Conservation (phyloP, 1,140 invertebrate species). For the Matsumurasca onukii region DNA sequence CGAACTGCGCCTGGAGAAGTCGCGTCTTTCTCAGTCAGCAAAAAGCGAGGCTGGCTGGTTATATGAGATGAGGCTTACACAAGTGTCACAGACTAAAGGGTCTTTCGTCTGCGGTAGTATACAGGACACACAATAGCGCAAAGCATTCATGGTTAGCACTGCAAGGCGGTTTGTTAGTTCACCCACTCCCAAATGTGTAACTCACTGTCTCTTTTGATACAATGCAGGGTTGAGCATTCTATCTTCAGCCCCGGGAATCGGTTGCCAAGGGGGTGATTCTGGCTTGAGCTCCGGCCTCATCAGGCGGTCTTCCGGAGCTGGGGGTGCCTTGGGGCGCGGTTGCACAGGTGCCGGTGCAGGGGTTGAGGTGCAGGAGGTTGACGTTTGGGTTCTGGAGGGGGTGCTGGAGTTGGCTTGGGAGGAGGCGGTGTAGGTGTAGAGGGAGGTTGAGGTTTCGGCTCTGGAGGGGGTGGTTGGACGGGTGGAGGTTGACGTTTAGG, state of each 20-base stretch:
- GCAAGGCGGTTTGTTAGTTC: too few relatives aligned
- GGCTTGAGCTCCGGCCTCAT: neutral
- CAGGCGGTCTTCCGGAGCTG: neutral
- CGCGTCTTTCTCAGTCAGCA: too few relatives aligned
- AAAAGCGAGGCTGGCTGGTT: too few relatives aligned
- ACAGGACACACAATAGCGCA: too few relatives aligned
- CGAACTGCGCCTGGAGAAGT: too few relatives aligned
- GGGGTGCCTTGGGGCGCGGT: constrained; percentile 3
- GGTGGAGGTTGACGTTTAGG: neutral
- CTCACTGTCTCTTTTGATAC: constrained; percentile 8
- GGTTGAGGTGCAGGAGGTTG: constrained; percentile 3
- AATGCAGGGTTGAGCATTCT: neutral
- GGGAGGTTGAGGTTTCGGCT: neutral
- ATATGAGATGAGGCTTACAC: too few relatives aligned
- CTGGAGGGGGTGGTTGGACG: neutral
- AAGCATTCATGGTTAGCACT: too few relatives aligned
- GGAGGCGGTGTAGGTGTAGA: constrained; percentile 5
- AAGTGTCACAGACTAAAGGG: too few relatives aligned
- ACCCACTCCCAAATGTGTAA: too few relatives aligned
- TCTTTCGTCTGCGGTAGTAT: too few relatives aligned
- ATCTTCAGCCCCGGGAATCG: neutral
- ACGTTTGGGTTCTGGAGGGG: constrained; percentile 1
- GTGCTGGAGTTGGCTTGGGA: neutral
- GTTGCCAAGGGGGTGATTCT: constrained; percentile 1
- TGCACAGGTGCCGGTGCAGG: neutral